phyloP scores from a whole-genome alignment of 1,140 invertebrate genomes.

The Spodoptera litura region DNA sequence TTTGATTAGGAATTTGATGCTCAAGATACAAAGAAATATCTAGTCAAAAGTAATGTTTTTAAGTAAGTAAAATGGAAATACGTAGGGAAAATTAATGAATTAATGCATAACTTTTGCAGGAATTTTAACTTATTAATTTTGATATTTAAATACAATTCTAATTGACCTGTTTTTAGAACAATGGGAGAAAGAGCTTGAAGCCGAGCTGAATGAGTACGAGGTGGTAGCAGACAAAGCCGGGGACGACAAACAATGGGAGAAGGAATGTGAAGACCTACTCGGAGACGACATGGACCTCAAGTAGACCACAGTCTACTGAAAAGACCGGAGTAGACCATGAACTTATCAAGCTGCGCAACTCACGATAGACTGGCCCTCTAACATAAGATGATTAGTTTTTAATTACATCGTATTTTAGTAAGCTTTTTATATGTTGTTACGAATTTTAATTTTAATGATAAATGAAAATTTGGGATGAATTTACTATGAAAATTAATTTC shows the following conservation, averaged over 20 bases:
- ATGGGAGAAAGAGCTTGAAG: slow-evolving; percentile 97
- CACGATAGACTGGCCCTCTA: slow-evolving; percentile 21
- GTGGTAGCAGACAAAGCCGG: slow-evolving; percentile 89
- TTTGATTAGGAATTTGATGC: no score
- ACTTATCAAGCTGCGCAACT: slow-evolving; percentile 12
- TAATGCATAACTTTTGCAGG: no score
- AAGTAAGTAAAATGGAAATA: no score
- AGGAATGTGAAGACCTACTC: slow-evolving; percentile 83
- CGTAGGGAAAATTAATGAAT: no score
- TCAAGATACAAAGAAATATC: no score
- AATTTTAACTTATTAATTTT: no score
- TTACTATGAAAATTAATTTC: background rate
- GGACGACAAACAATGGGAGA: slow-evolving; percentile 84
- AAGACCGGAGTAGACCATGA: slow-evolving; percentile 41
- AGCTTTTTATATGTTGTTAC: background rate
- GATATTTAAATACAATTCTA: background rate
- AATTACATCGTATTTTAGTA: background rate
- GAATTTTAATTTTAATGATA: background rate
- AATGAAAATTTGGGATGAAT: background rate
- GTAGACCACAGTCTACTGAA: slow-evolving; percentile 57
- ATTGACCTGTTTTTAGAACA: slow-evolving; percentile 88
- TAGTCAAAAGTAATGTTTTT: no score
- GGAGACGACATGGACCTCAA: slow-evolving; percentile 83
- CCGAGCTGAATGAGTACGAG: slow-evolving; percentile 96
- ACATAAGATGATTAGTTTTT: background rate